A percentile compares a stretch with the other conserved stretches of the same genome.
These are phyloP conservation scores for Rhabdomys pumilio DNA, from an alignment of 2,797 vertebrate species.

Conservation along the genomic window DNA sequence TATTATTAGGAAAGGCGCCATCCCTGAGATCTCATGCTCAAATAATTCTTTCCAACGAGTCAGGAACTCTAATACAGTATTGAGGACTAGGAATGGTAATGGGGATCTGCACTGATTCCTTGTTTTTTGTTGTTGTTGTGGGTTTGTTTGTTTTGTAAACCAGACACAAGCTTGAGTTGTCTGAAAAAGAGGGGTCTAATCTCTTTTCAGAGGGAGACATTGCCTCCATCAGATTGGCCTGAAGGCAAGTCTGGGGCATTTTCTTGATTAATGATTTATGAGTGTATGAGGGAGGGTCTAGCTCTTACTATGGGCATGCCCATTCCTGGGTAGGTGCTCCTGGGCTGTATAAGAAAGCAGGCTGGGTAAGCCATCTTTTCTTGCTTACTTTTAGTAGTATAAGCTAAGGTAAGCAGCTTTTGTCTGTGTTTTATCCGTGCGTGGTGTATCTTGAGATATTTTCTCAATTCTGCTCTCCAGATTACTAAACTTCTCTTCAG, in stretches of 20 bases:
- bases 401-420: neutral
- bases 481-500: slow-evolving; percentile 55
- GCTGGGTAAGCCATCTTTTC: neutral
- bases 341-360: neutral
- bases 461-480: slow-evolving; percentile 48
- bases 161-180: neutral
- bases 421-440: neutral
- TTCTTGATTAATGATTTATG: neutral
- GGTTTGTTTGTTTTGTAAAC: neutral
- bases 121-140: neutral
- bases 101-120: neutral
- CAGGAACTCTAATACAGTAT: neutral
- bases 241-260: neutral
- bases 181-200: neutral
- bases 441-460: neutral
- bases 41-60: neutral
- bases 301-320: neutral
- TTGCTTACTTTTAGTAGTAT: neutral
- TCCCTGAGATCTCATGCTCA: neutral
- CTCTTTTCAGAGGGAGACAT: neutral
- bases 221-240: neutral
- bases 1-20: neutral
- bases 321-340: no score
- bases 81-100: neutral
- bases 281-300: neutral